Base-by-base conservation (phyloP, 2,113 vertebrate genomes). In the Procapra przewalskii region DNA sequence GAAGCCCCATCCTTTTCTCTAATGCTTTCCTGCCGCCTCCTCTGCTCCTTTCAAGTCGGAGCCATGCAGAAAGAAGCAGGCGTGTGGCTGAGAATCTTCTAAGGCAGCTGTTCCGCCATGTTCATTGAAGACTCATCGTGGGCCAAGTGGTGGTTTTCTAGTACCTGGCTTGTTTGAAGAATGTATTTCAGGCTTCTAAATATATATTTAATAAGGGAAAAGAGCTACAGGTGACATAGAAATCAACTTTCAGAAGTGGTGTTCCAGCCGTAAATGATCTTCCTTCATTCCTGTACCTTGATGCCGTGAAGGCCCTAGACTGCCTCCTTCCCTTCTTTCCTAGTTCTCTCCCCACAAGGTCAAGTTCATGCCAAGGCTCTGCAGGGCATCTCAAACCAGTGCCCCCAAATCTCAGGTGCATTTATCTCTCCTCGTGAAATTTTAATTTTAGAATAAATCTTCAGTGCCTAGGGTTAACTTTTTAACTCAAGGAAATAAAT, bases 71-170 rank as follows among this genome's bases (percentile, higher is more conserved):
- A 7, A 85, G 77, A 59, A 43, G 45, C 7, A 12, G 29, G 21
- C 0, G 0, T 3, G 21, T 54, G 67, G 43, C 52, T 55, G 29
- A 7, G 6, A 6, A 17, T 0, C 3, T 21, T 48, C 52, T 33
- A 31, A 75, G 52, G 43, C 43, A 7, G 27, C 1, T 77, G 85
- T 83, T 52, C 45, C 57, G 60, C 79, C n/a, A 31, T 77, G 88
- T 80, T 48, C 40, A 6, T 25, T 31, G 45, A 40, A 25, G 33
- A 12, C n/a, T 43, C 55, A 1, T 27, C 4, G 1, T 6, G 16
- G 64, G 8, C 29, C 55, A 45, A 3, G 43, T 27, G 52, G 27
- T 29, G 3, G 29, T 71, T 27, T 40, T 64, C 91, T 64, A 25
- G 13, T 55, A 25, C 79, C 25, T 29, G 23, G 21, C 59, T 95